These are phyloP conservation scores for Nerophis lumbriciformis DNA, from an alignment of 2,113 vertebrate genomes.

Conservation along the genomic window DNA sequence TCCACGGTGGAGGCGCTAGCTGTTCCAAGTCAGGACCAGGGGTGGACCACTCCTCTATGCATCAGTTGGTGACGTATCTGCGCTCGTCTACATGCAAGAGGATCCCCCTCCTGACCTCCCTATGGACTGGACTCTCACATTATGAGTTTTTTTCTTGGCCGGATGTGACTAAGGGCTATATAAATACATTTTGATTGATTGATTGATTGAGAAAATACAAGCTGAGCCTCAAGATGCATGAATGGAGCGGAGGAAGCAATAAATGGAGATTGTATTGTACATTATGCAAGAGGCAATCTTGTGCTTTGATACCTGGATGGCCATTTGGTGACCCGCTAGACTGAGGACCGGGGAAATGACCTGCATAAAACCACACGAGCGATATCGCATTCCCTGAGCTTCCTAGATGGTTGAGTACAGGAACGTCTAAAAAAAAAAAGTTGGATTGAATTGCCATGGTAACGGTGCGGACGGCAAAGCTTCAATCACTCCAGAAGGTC, in stretches of 20 bases:
- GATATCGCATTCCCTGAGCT: constrained; percentile 2
- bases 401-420: constrained; percentile 33
- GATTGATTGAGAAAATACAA: constrained; percentile 28
- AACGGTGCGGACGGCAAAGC: constrained; percentile 45
- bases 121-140: too few species aligned
- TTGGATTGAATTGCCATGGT: constrained; percentile 53
- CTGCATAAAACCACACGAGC: constrained; percentile 34
- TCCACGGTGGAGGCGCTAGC: too few species aligned
- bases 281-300: constrained; percentile 66
- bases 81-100: too few species aligned
- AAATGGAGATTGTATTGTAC: constrained; percentile 60
- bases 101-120: too few species aligned
- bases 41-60: too few species aligned
- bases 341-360: constrained; percentile 38
- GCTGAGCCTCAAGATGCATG: constrained; percentile 41
- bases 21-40: too few species aligned
- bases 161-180: too few species aligned
- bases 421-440: constrained; percentile 21
- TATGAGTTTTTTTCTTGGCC: too few species aligned
- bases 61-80: too few species aligned
- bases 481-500: constrained; percentile 51
- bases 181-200: too few species aligned
- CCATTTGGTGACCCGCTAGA: constrained; percentile 37
- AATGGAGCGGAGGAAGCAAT: constrained; percentile 38
- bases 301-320: constrained; percentile 32